A percentile compares a stretch with the other conserved stretches of the same genome.
phyloP scores from a whole-genome alignment of 2,888 invertebrate genomes.

The Dendrolimus houi region DNA sequence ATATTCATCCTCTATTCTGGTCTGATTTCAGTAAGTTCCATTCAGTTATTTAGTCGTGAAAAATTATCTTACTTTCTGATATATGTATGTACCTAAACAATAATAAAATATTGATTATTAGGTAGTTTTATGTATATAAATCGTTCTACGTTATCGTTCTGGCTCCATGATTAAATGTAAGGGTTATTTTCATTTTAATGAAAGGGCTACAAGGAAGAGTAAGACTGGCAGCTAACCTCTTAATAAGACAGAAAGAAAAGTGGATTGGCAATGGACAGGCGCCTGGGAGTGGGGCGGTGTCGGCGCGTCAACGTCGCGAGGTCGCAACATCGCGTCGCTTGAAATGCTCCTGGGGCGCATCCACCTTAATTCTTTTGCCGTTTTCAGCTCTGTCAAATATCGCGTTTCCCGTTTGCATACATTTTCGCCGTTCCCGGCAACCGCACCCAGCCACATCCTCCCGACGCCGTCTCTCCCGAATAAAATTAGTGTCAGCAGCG shows the following conservation, averaged over 20 bases:
- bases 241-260: slow-evolving; percentile 57
- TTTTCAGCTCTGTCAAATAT: slow-evolving; percentile 72
- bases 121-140: too few species aligned
- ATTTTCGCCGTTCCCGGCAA: slow-evolving; percentile 52
- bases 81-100: too few species aligned
- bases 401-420: slow-evolving; percentile 70
- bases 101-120: too few species aligned
- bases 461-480: slow-evolving; percentile 66
- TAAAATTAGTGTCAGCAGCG: slow-evolving; percentile 75
- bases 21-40: too few species aligned
- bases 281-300: slow-evolving; percentile 17
- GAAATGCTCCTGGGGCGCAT: slow-evolving; percentile 17
- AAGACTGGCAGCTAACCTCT: slow-evolving; percentile 51
- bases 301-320: slow-evolving; percentile 29
- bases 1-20: too few species aligned
- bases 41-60: too few species aligned
- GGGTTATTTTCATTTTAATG: slow-evolving; percentile 18
- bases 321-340: slow-evolving; percentile 10
- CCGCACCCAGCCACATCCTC: slow-evolving; percentile 20
- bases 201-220: slow-evolving; percentile 29
- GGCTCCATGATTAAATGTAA: too few species aligned
- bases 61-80: too few species aligned
- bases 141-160: too few species aligned
- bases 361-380: slow-evolving; percentile 70
- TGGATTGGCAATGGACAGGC: slow-evolving; percentile 47